Evolutionary conservation across 2,888 invertebrate species (phyloP).

Genomic region (Herminia tarsipennalis): DNA sequence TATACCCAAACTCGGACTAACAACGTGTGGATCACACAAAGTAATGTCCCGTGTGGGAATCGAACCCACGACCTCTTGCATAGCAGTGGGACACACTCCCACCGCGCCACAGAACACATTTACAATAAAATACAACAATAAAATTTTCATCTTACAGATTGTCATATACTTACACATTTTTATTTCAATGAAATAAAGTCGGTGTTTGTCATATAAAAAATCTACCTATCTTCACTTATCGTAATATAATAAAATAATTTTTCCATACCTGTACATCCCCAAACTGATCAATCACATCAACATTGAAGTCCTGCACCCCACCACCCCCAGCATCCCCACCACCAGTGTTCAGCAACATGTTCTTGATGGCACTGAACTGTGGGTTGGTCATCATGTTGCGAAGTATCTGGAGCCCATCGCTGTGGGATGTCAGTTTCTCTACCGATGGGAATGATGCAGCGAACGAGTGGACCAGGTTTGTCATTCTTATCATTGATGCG

Average conservation of each 20-base stretch:
- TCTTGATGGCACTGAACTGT: slow-evolving; percentile 53
- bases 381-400: slow-evolving; percentile 52
- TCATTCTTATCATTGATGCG: slow-evolving; percentile 74
- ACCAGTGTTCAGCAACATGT: slow-evolving; percentile 49
- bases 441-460: slow-evolving; percentile 65
- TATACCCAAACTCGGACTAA: no score
- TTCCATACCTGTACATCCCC: slow-evolving; percentile 62
- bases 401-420: slow-evolving; percentile 59
- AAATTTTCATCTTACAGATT: no score
- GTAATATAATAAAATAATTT: neutral
- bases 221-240: no score
- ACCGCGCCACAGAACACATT: no score
- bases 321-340: slow-evolving; percentile 34
- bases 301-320: slow-evolving; percentile 50
- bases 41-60: no score
- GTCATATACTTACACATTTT: no score
- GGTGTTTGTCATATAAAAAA: no score
- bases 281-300: slow-evolving; percentile 64
- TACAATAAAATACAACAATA: no score
- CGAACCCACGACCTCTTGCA: no score
- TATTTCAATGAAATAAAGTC: no score
- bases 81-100: no score
- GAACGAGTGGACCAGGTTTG: slow-evolving; percentile 68
- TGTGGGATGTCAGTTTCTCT: slow-evolving; percentile 57
- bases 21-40: no score